Base-by-base conservation (phyloP, 1,140 invertebrate species). In the Diprion similis region DNA sequence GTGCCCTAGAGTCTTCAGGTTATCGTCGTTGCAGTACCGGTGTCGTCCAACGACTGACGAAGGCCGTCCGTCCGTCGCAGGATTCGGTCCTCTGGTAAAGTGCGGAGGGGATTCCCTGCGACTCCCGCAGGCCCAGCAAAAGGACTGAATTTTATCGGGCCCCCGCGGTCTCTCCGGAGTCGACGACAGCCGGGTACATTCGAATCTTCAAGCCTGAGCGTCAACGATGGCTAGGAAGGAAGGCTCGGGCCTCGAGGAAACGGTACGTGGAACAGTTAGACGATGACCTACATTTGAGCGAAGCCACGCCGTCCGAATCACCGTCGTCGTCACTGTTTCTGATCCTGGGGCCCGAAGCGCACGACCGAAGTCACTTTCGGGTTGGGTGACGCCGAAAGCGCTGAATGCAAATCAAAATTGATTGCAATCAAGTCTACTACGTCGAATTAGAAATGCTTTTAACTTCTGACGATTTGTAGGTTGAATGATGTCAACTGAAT, bases 181-280 rank as follows among this genome's bases (percentile, higher is more conserved):
- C 51, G 51, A 59, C 11, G 51, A 59, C 51, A 59, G 51, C 51
- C 51, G 51, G n/a, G 51, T 59, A 17, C 24, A 37, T 59, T 17
- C 51, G 51, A 59, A 17, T 59, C 51, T 59, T 59, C 6, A 17
- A 59, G 51, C 51, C 51, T 9, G 51, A 59, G 51, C 51, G 51
- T 4, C 51, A 59, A 9, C n/a, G 17, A 37, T 47, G 65, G 24
- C 47, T 66, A 74, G 72, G 70, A 73, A 74, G 73, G 66, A 75
- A 73, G 77, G 66, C 73, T 75, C 73, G 73, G 77, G 51, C 51
- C 51, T 59, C 75, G 79, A 79, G 78, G 79, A 80, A 81, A 81
- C 79, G 80, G 82, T 84, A 83, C 80, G 81, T 74, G 78, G 75
- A 84, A 84, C 82, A 84, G 82, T 84, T 84, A 84, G 82, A 78